phyloP scores from a whole-genome alignment of 2,888 invertebrate genomes.

The Stenotaenia linearis region DNA sequence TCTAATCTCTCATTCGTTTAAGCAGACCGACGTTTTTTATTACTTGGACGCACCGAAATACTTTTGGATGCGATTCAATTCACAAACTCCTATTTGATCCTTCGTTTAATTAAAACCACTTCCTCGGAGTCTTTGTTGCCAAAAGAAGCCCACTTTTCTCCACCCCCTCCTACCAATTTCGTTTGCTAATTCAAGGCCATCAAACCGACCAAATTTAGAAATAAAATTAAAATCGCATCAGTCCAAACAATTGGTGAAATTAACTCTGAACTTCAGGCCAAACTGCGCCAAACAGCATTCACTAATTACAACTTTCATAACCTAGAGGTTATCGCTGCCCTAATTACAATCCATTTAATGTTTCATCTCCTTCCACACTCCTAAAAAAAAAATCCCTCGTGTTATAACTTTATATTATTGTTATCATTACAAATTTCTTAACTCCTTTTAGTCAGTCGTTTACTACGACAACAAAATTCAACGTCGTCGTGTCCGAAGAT shows the following conservation, averaged over 20 bases:
- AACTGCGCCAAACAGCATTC: background rate
- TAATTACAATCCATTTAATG: background rate
- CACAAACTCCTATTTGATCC: background rate
- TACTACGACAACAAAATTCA: too few species aligned
- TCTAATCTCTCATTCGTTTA: background rate
- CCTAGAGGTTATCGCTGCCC: background rate
- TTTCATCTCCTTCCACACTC: background rate
- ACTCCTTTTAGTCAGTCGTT: too few species aligned
- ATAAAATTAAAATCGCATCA: background rate
- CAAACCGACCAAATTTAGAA: background rate
- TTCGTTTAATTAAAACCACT: constrained; percentile 30
- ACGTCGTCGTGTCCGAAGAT: too few species aligned
- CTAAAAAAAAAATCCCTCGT: background rate
- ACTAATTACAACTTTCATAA: background rate
- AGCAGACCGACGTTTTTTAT: constrained; percentile 18
- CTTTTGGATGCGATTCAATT: constrained; percentile 32
- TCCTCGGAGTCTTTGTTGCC: background rate
- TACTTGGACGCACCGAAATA: constrained; percentile 24
- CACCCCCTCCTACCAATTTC: background rate
- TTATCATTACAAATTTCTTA: too few species aligned
- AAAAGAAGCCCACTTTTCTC: background rate
- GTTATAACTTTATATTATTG: too few species aligned
- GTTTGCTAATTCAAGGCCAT: background rate
- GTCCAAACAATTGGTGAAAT: too few species aligned
- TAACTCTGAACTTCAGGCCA: too few species aligned